Evolutionary conservation across 2,888 invertebrate genomes (phyloP).

Genomic region (Callosobruchus maculatus): DNA sequence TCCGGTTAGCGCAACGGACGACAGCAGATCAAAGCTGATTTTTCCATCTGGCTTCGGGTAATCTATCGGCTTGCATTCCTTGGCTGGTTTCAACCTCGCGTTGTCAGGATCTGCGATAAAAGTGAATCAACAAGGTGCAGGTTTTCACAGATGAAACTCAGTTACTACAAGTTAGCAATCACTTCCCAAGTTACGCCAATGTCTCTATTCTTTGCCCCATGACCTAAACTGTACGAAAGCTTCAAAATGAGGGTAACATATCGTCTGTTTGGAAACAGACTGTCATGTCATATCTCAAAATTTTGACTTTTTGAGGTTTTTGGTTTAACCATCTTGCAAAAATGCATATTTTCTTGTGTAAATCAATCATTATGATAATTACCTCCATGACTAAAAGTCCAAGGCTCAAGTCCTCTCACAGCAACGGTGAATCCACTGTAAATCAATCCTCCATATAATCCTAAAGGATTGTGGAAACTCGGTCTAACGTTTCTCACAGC

Average conservation of each 20-base stretch:
- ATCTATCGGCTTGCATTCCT: slow-evolving; percentile 78
- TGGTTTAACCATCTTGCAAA: background rate
- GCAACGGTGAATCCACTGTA: slow-evolving; percentile 90
- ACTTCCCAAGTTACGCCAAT: no score
- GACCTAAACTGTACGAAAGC: no score
- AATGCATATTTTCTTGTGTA: no score
- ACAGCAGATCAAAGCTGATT: slow-evolving; percentile 91
- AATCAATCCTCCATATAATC: slow-evolving; percentile 64
- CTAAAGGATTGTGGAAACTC: slow-evolving; percentile 86
- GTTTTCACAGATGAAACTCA: no score
- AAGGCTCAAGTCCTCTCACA: slow-evolving; percentile 88
- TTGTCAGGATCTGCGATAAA: slow-evolving; percentile 67
- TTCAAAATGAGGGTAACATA: no score
- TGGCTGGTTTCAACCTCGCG: slow-evolving; percentile 77
- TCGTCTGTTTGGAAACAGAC: no score
- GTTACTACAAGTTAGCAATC: no score
- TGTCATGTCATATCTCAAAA: no score
- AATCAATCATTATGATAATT: slow-evolving; percentile 20
- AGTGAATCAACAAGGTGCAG: background rate
- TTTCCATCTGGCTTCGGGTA: slow-evolving; percentile 97
- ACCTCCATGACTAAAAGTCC: slow-evolving; percentile 93
- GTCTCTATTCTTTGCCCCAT: no score
- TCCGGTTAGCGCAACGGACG: slow-evolving; percentile 94
- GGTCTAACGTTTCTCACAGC: slow-evolving; percentile 91
- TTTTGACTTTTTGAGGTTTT: no score